Evolutionary conservation across 2,113 vertebrate species (phyloP), one percentile per base, ranked within the genome.

Genomic region (Megaceryle maxima): DNA sequence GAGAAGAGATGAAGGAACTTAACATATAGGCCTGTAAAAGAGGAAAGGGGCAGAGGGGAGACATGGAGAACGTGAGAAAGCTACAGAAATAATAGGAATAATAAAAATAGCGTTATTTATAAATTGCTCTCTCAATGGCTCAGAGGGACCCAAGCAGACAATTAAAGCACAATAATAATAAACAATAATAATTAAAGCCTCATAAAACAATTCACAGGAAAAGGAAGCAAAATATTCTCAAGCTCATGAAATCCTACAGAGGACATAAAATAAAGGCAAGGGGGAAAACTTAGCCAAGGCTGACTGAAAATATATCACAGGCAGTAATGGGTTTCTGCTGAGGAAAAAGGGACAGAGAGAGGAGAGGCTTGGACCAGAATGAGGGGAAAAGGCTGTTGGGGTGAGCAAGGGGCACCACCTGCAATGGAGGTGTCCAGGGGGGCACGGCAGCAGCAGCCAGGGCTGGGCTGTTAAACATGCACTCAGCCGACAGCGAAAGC

Each of bases 121-220:
- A 80, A 91, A 86, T 57, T 33, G 77, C 77, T 93, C 51, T 4
- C 72, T 88, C n/a, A 4, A n/a, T 31, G 53, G 51, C 88, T 76
- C 17, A 0, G 75, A 64, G 81, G 57, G 63, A 55, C 80, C 51
- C 56, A 37, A 78, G 76, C 80, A 88, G 76, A 79, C 91, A 55
- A 89, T 95, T 96, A 91, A 89, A 80, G 33, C 63, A 55, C 53
- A 13, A 72, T 93, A 87, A 93, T 55, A 95, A 95, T 88, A 94
- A 96, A 94, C 83, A 92, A 92, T 59, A 84, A 78, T 74, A 92
- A 96, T 94, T 94, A 95, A 92, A 94, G 64, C 79, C 72, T 73
- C 95, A 12, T 94, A 82, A 95, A 94, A 55, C 39, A 44, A 9
- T 1, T 68, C 79, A 31, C 5, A 48, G 74, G 59, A 64, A 77